A percentile compares a stretch with the other conserved stretches of the same genome.
Conservation (phyloP, 2,113 vertebrate species). For the Petaurus breviceps region DNA sequence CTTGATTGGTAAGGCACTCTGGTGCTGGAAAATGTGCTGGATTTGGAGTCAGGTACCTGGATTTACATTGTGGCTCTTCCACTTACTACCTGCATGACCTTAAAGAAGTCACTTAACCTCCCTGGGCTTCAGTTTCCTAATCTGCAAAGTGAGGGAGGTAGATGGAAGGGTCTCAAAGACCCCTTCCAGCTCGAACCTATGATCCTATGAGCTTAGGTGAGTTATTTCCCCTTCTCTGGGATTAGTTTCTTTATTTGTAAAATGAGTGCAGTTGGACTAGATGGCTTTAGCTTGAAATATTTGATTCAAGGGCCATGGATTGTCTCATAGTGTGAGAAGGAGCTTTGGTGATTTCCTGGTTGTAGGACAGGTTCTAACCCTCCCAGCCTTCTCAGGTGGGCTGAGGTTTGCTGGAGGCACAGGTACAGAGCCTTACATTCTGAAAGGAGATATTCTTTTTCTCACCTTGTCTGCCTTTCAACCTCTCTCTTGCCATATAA, state of each 20-base stretch:
- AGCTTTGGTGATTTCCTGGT: neutral
- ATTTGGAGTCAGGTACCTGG: neutral
- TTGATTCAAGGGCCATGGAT: neutral
- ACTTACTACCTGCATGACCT: neutral
- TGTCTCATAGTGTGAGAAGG: neutral
- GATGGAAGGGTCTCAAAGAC: neutral
- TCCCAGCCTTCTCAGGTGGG: neutral
- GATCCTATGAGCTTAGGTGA: neutral
- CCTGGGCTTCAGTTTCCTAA: neutral
- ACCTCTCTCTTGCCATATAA: no score
- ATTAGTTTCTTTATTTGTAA: neutral
- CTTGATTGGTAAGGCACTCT: neutral
- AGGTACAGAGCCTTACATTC: neutral
- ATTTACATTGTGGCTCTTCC: neutral
- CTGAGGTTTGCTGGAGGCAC: no score
- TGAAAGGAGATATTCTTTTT: no score
- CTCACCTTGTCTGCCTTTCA: no score
- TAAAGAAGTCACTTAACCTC: neutral
- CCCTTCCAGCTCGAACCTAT: neutral
- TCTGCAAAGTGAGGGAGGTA: neutral
- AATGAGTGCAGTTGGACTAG: neutral
- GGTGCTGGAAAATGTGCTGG: neutral
- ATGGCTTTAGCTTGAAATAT: neutral
- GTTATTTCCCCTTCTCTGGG: neutral
- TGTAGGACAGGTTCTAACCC: neutral